phyloP scores from a whole-genome alignment of 2,797 vertebrate genomes.

The Pangasius sanitwongsei region DNA sequence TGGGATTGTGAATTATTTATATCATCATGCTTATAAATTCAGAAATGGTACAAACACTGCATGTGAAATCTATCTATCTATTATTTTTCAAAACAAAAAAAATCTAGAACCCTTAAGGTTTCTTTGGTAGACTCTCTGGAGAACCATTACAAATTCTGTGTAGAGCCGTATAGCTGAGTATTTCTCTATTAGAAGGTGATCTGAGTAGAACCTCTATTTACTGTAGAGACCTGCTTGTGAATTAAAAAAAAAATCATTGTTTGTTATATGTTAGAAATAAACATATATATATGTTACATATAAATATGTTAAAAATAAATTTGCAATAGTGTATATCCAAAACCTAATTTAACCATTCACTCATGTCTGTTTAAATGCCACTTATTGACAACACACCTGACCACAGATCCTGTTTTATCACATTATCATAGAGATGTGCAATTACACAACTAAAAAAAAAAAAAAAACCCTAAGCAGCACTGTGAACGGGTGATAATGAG shows the following conservation, averaged over 20 bases:
- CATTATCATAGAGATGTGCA: conserved; percentile 15
- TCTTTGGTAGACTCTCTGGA: not conserved
- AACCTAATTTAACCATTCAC: not conserved
- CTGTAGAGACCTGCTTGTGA: not conserved
- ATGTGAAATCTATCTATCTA: not conserved
- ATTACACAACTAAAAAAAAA: conserved; percentile 13
- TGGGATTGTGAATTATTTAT: conserved; percentile 4
- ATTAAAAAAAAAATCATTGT: not conserved
- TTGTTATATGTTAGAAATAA: not conserved
- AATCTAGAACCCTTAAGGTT: not conserved
- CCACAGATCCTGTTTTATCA: conserved; percentile 15
- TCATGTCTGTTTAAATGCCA: conserved; percentile 6
- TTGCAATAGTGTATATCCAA: not conserved
- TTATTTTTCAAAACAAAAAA: not conserved
- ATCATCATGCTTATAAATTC: not conserved
- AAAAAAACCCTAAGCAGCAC: conserved; percentile 24
- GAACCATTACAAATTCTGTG: not conserved
- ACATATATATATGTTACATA: too few relatives aligned
- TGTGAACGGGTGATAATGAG: conserved; percentile 31
- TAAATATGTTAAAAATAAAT: not conserved
- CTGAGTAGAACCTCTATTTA: not conserved
- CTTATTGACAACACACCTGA: conserved; percentile 10
- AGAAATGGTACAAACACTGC: not conserved
- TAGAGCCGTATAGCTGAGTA: too few relatives aligned
- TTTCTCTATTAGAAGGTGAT: not conserved